Conservation (phyloP, 2,113 vertebrate species). For the Axis porcinus region DNA sequence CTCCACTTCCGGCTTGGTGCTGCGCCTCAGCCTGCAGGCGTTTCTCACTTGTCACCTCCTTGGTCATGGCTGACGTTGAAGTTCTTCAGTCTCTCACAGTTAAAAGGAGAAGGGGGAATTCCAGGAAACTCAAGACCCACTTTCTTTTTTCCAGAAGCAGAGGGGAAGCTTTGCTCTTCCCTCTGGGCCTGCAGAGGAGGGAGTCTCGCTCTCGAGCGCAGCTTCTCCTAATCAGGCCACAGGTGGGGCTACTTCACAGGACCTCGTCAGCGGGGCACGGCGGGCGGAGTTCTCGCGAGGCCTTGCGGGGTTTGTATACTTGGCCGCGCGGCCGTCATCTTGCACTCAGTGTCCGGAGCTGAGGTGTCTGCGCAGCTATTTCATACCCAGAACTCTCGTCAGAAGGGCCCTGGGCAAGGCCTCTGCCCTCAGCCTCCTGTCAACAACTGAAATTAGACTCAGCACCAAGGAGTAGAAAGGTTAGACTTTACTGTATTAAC, state of each 20-base stretch:
- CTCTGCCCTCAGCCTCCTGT: not conserved
- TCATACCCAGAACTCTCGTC: not conserved
- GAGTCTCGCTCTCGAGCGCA: rapidly evolving
- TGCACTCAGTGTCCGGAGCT: rapidly evolving
- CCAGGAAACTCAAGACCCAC: not conserved
- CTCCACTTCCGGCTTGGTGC: rapidly evolving
- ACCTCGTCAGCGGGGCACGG: rapidly evolving
- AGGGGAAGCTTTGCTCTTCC: not conserved
- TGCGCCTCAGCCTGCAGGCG: not conserved
- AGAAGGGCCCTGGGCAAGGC: too few species aligned
- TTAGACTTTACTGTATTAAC: not conserved
- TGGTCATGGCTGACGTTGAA: not conserved
- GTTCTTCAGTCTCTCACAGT: not conserved
- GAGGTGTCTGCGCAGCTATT: rapidly evolving
- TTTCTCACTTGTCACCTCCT: not conserved
- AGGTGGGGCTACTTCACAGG: rapidly evolving
- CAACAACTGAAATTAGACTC: not conserved
- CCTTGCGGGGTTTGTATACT: rapidly evolving
- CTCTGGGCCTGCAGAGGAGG: not conserved
- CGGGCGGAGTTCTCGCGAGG: not conserved
- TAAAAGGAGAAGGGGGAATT: not conserved
- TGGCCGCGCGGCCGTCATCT: not conserved
- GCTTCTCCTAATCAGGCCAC: rapidly evolving
- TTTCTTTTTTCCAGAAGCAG: not conserved
- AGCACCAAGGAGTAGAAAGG: not conserved